Evolutionary conservation across 2,888 invertebrate genomes (phyloP).

Genomic region (Cylindroiulus punctatus): DNA sequence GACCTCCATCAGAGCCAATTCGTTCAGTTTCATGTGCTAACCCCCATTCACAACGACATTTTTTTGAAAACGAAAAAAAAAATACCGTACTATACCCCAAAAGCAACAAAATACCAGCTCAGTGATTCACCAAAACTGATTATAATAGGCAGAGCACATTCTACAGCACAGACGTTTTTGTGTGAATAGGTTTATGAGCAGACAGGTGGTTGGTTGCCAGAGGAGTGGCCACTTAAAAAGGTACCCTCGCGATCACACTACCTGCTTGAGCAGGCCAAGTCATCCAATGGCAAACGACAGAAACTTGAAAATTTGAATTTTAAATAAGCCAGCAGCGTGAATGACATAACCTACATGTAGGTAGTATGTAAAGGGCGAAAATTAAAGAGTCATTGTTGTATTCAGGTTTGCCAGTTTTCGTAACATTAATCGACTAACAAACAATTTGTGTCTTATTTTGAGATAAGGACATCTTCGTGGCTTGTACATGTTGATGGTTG

Average conservation of each 20-base stretch:
- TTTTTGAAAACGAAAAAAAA: neutral
- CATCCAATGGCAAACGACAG: neutral
- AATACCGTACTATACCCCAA: neutral
- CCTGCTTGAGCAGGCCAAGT: neutral
- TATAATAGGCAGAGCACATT: neutral
- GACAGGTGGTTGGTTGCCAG: conserved; percentile 15
- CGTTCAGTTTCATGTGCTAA: conserved; percentile 26
- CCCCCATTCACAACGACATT: conserved; percentile 24
- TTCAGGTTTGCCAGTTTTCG: no score
- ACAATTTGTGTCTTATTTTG: no score
- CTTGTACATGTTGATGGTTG: no score
- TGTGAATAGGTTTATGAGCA: neutral
- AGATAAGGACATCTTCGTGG: no score
- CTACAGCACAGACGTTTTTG: neutral
- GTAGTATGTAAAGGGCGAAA: neutral
- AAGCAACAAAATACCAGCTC: conserved; percentile 29
- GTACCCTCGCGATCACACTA: neutral
- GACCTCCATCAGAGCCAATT: conserved; percentile 26
- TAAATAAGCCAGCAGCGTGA: neutral
- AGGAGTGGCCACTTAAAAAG: conserved; percentile 8
- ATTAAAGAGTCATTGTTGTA: neutral
- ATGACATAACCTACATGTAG: neutral
- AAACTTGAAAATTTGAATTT: conserved; percentile 28
- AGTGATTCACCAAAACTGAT: conserved; percentile 9
- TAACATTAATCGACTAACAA: no score